A percentile compares a stretch with the other conserved stretches of the same genome.
phyloP scores from a whole-genome alignment of 2,113 vertebrate species.

The Spheniscus mendiculus region DNA sequence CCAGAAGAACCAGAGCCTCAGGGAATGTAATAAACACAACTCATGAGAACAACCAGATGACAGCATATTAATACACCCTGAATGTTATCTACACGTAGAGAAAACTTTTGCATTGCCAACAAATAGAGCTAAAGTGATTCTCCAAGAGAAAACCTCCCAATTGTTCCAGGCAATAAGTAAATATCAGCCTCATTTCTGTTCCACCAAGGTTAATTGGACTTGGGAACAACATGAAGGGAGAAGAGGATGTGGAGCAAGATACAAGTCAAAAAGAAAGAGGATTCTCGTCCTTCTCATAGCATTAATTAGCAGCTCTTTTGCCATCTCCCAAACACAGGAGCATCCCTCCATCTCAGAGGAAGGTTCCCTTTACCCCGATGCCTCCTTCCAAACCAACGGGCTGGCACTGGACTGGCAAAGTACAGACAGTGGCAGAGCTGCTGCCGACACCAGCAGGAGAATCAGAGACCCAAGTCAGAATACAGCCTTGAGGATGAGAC shows the following conservation, averaged over 20 bases:
- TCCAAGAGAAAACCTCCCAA: neutral
- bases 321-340: neutral
- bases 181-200: neutral
- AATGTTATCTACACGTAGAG: neutral
- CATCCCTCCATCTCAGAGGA: neutral
- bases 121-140: neutral
- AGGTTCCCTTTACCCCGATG: neutral
- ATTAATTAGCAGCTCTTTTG: neutral
- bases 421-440: neutral
- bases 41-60: slow-evolving; percentile 20
- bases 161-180: neutral
- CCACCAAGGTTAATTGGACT: neutral
- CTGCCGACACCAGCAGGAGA: neutral
- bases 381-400: neutral
- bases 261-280: neutral
- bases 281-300: neutral
- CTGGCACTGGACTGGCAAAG: neutral
- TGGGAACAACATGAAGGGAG: neutral
- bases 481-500: neutral
- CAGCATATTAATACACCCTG: slow-evolving; percentile 7
- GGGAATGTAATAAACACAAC: slow-evolving; percentile 4
- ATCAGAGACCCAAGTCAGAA: neutral
- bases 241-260: neutral
- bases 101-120: neutral
- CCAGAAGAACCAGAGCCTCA: slow-evolving; percentile 24